phyloP scores from a whole-genome alignment of 2,797 vertebrate species.

The Acanthurus tractus region DNA sequence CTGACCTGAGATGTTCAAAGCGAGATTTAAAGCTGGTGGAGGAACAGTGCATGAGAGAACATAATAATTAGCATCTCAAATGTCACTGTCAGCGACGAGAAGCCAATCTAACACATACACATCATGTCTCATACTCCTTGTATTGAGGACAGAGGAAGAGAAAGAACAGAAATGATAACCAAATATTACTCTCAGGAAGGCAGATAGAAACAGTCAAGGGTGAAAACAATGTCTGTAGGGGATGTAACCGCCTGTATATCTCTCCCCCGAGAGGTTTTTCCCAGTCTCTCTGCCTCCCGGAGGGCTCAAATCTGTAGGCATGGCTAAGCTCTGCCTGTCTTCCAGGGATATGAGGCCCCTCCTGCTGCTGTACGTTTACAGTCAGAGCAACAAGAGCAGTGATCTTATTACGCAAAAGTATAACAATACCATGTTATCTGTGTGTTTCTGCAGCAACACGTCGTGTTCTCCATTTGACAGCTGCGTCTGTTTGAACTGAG shows the following conservation, averaged over 20 bases:
- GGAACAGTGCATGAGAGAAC: constrained; percentile 70
- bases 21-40: constrained; percentile 62
- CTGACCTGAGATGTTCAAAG: constrained; percentile 69
- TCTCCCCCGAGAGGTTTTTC: constrained; percentile 49
- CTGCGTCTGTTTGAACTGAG: constrained; percentile 49
- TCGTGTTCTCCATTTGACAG: constrained; percentile 39
- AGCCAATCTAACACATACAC: constrained; percentile 68
- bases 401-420: constrained; percentile 51
- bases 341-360: constrained; percentile 51
- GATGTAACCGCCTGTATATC: constrained; percentile 48
- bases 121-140: constrained; percentile 45
- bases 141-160: constrained; percentile 38
- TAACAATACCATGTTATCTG: constrained; percentile 45
- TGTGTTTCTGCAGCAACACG: constrained; percentile 18
- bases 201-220: constrained; percentile 35
- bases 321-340: constrained; percentile 50
- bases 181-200: constrained; percentile 25
- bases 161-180: constrained; percentile 12
- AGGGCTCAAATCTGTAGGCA: constrained; percentile 60
- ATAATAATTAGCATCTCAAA: constrained; percentile 81
- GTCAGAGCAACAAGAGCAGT: constrained; percentile 26
- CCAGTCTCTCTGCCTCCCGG: constrained; percentile 54
- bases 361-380: constrained; percentile 66
- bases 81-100: constrained; percentile 70
- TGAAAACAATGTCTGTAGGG: constrained; percentile 59